Evolutionary conservation across 2,113 vertebrate species (phyloP), one percentile per base, ranked within the genome.

Genomic region (Laterallus jamaicensis): DNA sequence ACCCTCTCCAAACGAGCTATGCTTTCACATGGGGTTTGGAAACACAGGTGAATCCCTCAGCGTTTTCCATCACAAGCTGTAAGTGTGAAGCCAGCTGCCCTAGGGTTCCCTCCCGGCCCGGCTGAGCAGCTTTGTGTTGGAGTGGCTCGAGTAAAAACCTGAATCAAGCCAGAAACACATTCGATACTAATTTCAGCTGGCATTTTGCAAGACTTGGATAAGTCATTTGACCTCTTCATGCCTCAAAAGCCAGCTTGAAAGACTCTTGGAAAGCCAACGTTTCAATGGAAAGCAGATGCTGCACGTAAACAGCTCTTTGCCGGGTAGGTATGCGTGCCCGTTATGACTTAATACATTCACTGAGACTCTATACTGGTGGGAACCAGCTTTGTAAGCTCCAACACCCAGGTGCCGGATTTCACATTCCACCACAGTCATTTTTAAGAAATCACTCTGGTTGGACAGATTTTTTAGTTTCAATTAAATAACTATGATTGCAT

Each of bases 111-210:
- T 55, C 68, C 24, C 15, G 17, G 44, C 44, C 37, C 15, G 5
- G 21, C n/a, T 47, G 10, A 66, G 29, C 50, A 10, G 8, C 68
- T 88, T 52, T 29, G 40, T 28, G 39, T 64, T 55, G 58, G 9
- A 32, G 39, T 1, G 47, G 50, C n/a, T 80, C 3, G 11, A 87
- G 66, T 1, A 25, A 78, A 78, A 83, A 28, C 42, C 70, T n/a
- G 31, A 68, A 39, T 3, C 35, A 60, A 92, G 73, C 68, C 86
- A 91, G 88, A 74, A 69, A 49, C 80, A 90, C 69, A 71, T 88
- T 2, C 39, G 59, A 88, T 79, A 47, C 35, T 90, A n/a, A 94
- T 90, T 92, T 17, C 82, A 71, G 60, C 69, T 88, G 80, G 77
- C 76, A 64, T 66, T 42, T 44, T 64, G 64, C 79, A 78, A 66